Evolutionary conservation across 2,888 invertebrate genomes (phyloP), one percentile per base, ranked within the genome.

Genomic region (Rhingia campestris): DNA sequence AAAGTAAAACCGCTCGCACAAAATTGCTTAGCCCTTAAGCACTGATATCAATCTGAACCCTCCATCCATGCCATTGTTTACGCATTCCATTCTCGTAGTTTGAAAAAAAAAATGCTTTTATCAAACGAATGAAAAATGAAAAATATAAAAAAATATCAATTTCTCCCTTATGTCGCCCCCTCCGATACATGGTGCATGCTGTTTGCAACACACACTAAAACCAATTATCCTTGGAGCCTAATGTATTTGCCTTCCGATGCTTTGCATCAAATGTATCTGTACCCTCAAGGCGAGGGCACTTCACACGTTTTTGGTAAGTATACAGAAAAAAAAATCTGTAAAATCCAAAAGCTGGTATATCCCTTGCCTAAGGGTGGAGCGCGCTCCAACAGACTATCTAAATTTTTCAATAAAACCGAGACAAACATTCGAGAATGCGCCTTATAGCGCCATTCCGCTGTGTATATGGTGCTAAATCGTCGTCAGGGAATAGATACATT

Each of bases 191-290:
- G 12, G n/a, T 30, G 3, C 41, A n/a, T 22, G 10, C 6, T 41
- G 32, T 58, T 39, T 58, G 58, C 41, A 41, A 7, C 7, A 47
- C 47, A 47, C 45, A 35, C 47, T 14, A n/a, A 37, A 37, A 35
- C 33, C 45, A 61, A 45, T 61, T 61, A 61, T 61, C 61, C 58
- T 43, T 43, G n/a, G 12, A 59, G 59, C 12, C 59, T 59, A 59
- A 59, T 59, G 43, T 43, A 6, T 22, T 35, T 63, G 47, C 35
- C 35, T 63, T 63, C 37, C 37, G 37, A 63, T 63, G 47, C 47
- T 37, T 63, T 37, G 63, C n/a, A 47, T 22, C 47, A 37, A 30
- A 47, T 37, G 37, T 22, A 37, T 37, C 35, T 47, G 47, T n/a
- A 49, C 37, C 63, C 47, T 63, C 10, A 35, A 63, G 47, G 47